Conservation (phyloP, 2,797 vertebrate genomes). For the Coregonus sp. region DNA sequence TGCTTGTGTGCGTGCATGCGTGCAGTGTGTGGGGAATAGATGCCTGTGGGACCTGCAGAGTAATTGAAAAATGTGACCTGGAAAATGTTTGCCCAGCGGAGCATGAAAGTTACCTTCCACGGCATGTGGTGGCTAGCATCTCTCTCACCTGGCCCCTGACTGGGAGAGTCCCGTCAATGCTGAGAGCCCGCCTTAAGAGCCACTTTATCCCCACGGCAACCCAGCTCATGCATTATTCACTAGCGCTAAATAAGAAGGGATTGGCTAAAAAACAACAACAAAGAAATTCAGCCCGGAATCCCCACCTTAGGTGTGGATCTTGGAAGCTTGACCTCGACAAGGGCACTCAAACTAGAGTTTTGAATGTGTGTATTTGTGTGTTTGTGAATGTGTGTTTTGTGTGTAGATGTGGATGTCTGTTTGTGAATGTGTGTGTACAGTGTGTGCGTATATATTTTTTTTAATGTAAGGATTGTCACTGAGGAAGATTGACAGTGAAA, state of each 20-base stretch:
- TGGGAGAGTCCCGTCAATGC: constrained; percentile 71
- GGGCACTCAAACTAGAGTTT: constrained; percentile 34
- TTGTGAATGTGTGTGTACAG: constrained; percentile 4
- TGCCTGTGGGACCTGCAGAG: constrained; percentile 75
- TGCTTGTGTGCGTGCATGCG: constrained; percentile 40
- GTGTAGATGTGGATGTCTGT: constrained; percentile 13
- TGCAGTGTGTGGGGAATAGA: constrained; percentile 55
- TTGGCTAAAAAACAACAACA: constrained; percentile 55
- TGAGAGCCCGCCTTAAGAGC: constrained; percentile 81
- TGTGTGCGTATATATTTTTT: too few species aligned
- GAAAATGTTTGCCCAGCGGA: constrained; percentile 83
- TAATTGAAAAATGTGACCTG: constrained; percentile 88
- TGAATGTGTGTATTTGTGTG: constrained; percentile 14
- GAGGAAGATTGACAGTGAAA: too few species aligned
- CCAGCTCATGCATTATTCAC: constrained; percentile 89
- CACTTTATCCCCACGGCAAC: constrained; percentile 78
- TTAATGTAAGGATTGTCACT: too few species aligned
- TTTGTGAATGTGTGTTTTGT: constrained; percentile 7
- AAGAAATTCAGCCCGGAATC: constrained; percentile 50
- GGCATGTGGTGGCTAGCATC: constrained; percentile 61
- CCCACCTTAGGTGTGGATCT: constrained; percentile 67
- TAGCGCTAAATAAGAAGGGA: constrained; percentile 83
- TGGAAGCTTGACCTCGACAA: constrained; percentile 76
- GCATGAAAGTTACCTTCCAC: constrained; percentile 84
- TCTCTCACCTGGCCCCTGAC: constrained; percentile 75